Base-by-base conservation (phyloP, 2,113 vertebrate genomes). In the Panthera tigris region DNA sequence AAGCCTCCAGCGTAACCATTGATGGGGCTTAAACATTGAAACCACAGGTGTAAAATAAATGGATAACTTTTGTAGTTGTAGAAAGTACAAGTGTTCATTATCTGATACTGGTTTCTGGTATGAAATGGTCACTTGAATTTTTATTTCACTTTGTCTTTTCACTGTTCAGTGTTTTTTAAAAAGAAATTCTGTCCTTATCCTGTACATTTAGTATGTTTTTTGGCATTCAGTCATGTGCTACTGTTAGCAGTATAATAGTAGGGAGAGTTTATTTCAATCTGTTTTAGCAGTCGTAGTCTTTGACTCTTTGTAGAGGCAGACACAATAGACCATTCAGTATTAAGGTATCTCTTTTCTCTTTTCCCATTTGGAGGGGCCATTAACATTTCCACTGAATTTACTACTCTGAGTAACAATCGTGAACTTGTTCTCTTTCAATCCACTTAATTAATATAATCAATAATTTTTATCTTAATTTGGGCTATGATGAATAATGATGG, bases 381-480 rank as follows among this genome's bases (percentile, higher is more conserved):
- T 74, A 65, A 39, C 61, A 80, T 94, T 92, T 63, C 71, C 33
- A 55, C 16, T 89, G 74, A 36, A n/a, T 89, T 94, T 92, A 39
- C 48, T 39, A 36, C 7, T 95, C 19, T 41, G 33, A 80, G 21
- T 29, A 85, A 36, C 85, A 55, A 55, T 84, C 4, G 65, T 69
- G 25, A 76, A 4, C 13, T 41, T 97, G 48, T 68, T 89, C 19
- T 48, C 13, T 69, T 89, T 84, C 66, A 80, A 65, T 61, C 61
- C 19, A 39, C 45, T 89, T 96, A 78, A 61, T 94, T 97, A 86
- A 66, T 91, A 12, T 27, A 84, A 57, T 63, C 45, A 94, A 0
- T 78, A 25, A 45, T 33, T 89, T 97, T 80, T 63, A 83, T 66
- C 27, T 97, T 95, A 84, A 63, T 80, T 3, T 85, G 45, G 19